Conservation (phyloP, 53 echinoderm and acorn worm species). For the Crossaster papposus region DNA sequence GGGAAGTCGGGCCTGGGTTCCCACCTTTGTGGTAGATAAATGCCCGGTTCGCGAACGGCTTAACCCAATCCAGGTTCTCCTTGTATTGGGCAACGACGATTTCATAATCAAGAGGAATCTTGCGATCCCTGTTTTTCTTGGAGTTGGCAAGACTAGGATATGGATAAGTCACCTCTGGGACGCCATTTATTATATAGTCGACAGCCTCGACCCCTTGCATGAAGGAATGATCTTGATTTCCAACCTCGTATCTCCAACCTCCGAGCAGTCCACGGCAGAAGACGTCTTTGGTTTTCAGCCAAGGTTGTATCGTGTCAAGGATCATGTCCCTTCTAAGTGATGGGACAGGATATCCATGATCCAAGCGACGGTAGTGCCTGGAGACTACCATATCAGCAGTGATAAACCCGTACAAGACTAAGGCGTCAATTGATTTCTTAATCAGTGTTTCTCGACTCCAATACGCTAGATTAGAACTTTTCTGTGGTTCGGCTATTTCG, state of each 20-base stretch:
- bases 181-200: neutral
- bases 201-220: constrained; percentile 49
- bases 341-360: constrained; percentile 56
- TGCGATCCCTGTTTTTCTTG: constrained; percentile 13
- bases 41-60: constrained; percentile 13
- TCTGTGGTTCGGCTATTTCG: constrained; percentile 50
- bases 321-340: constrained; percentile 39
- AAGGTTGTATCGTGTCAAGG: constrained; percentile 45
- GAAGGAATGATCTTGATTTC: constrained; percentile 52
- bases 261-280: constrained; percentile 49
- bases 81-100: constrained; percentile 17
- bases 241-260: constrained; percentile 55
- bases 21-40: constrained; percentile 23
- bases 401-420: constrained; percentile 52
- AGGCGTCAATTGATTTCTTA: constrained; percentile 16
- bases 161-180: constrained; percentile 32
- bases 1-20: neutral
- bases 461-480: neutral
- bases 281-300: constrained; percentile 36
- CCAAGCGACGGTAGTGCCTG: constrained; percentile 40
- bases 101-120: neutral
- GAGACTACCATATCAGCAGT: constrained; percentile 40
- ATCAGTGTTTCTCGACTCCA: constrained; percentile 30
- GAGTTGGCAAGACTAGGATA: constrained; percentile 33
- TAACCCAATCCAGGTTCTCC: constrained; percentile 32